Evolutionary conservation across 2,888 invertebrate species (phyloP), one percentile per base, ranked within the genome.

Genomic region (Drosophila paranaensis): DNA sequence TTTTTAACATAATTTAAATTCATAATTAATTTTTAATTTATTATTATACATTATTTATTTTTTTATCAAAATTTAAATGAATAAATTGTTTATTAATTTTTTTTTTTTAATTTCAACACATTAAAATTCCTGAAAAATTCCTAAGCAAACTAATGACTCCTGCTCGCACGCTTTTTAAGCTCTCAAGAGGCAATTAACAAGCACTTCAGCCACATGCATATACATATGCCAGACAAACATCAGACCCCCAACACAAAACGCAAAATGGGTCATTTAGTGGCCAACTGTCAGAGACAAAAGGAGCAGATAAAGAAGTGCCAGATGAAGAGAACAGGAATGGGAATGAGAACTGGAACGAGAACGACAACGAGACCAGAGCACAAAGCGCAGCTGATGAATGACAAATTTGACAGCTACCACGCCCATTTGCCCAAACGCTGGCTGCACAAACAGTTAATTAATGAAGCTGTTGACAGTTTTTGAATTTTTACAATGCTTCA

Each of bases 401-500:
- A 89, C 88, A 89, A 84, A 74, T 84, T 81, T 89, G 87, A 80
- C 83, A 81, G 63, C 58, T 57, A 43, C 58, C 61, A 71, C 72
- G 56, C 71, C 53, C 53, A 77, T 71, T 71, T 77, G 71, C 65
- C 60, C 77, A 77, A 58, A 60, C 74, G 77, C 80, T 70, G 62
- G 63, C 66, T 67, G 70, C 69, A 60, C 62, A 40, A 35, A 30
- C 35, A 40, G 64, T 83, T 83, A 79, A 85, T 83, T 87, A 89
- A 85, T 85, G 84, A 74, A 84, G 66, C 73, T 57, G 89, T 74
- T 87, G 84, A 89, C 84, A 85, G 84, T 74, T 84, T 81, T 79
- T 71, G 74, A 88, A 72, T 75, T 79, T 73, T 60, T 60, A 69
- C 64, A 67, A 66, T 74, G 71, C 20, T n/a, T 56, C 20, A 20